Conservation (phyloP, 2,797 vertebrate genomes). For the Lateolabrax maculatus region DNA sequence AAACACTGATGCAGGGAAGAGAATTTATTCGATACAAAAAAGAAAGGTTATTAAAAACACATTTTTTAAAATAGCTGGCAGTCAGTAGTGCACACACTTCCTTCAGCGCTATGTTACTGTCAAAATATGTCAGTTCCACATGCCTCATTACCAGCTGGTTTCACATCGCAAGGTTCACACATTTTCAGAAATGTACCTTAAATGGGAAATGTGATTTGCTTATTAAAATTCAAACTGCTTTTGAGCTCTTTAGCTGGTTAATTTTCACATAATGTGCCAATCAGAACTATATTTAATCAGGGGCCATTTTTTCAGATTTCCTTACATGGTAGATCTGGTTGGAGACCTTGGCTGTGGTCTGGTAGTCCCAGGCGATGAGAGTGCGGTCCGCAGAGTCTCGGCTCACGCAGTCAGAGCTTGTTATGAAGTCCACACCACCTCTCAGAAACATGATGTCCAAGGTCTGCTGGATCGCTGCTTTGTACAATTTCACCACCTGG, state of each 20-base stretch:
- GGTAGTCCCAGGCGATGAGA: slow-evolving; percentile 95
- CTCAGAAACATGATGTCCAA: slow-evolving; percentile 93
- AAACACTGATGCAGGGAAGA: slow-evolving; percentile 4
- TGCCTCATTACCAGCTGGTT: slow-evolving; percentile 28
- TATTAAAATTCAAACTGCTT: slow-evolving; percentile 2
- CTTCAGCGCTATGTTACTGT: slow-evolving; percentile 21
- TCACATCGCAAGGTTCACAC: slow-evolving; percentile 10
- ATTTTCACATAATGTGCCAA: background rate
- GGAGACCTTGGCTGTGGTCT: slow-evolving; percentile 93
- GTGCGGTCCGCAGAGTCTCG: slow-evolving; percentile 97
- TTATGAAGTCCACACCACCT: slow-evolving; percentile 91
- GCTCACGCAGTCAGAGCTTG: slow-evolving; percentile 95
- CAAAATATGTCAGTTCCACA: slow-evolving; percentile 23
- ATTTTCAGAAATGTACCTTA: slow-evolving; percentile 3
- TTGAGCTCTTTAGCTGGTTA: background rate
- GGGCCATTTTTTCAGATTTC: background rate
- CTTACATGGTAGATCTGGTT: slow-evolving; percentile 99
- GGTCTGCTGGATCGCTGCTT: slow-evolving; percentile 94
- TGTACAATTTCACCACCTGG: slow-evolving; percentile 91
- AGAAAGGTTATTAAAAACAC: slow-evolving; percentile 4
- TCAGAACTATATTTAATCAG: background rate
- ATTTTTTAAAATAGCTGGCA: slow-evolving; percentile 15
- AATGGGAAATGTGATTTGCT: background rate
- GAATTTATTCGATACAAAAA: slow-evolving; percentile 8
- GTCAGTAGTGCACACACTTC: background rate